These are phyloP conservation scores for Blastobasis adustella DNA, from an alignment of 2,888 invertebrate genomes.

Conservation along the genomic window DNA sequence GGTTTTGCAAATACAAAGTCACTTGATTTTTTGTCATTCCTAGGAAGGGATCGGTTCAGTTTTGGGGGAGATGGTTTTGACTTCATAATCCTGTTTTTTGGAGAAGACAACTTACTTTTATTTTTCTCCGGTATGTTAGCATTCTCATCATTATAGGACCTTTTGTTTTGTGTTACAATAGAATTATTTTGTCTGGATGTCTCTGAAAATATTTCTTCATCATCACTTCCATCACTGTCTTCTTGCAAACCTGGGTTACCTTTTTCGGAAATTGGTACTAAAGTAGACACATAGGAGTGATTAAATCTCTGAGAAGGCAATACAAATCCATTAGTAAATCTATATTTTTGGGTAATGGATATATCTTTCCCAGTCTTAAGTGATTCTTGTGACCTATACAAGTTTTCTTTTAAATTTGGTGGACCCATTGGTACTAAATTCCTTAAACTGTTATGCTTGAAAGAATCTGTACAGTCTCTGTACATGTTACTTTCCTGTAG, in stretches of 20 bases:
- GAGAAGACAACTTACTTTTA: slow-evolving; percentile 26
- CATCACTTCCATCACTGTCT: slow-evolving; percentile 20
- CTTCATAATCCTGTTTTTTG: slow-evolving; percentile 4
- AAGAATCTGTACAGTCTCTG: slow-evolving; percentile 30
- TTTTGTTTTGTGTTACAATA: slow-evolving; percentile 15
- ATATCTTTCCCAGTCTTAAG: slow-evolving; percentile 12
- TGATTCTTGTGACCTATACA: slow-evolving; percentile 1
- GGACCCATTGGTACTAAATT: slow-evolving; percentile 23
- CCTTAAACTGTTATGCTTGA: slow-evolving; percentile 29
- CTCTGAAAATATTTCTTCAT: slow-evolving; percentile 38
- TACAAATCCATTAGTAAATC: slow-evolving; percentile 38
- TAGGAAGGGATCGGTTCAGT: slow-evolving; percentile 11
- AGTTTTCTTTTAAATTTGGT: slow-evolving; percentile 1
- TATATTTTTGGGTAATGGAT: slow-evolving; percentile 31
- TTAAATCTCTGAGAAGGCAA: slow-evolving; percentile 52
- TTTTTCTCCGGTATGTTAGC: slow-evolving; percentile 25
- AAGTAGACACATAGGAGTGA: slow-evolving; percentile 1
- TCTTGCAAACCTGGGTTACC: too few relatives aligned
- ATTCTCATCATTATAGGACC: slow-evolving; percentile 21
- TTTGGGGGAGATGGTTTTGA: slow-evolving; percentile 10
- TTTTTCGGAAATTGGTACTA: slow-evolving; percentile 9
- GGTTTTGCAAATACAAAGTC: slow-evolving; percentile 49
- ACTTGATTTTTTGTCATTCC: slow-evolving; percentile 15
- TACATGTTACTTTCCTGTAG: slow-evolving; percentile 28
- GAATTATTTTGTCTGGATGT: slow-evolving; percentile 4